Evolutionary conservation across 1,140 invertebrate species (phyloP).

Genomic region (Asobara japonica): DNA sequence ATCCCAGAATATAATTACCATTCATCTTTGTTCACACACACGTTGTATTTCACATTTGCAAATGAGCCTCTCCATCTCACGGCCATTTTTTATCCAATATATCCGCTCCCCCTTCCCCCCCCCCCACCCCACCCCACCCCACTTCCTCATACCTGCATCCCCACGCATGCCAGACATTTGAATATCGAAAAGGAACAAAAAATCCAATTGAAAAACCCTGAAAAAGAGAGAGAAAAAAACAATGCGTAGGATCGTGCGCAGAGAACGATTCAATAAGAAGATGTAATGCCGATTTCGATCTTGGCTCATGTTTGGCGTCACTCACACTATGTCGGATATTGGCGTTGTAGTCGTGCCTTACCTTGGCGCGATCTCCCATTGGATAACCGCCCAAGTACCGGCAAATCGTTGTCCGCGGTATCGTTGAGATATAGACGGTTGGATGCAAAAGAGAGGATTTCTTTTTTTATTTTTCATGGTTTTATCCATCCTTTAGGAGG

Average conservation of each 20-base stretch:
- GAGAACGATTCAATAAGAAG: constrained; percentile 20
- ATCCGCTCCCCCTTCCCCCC: background rate
- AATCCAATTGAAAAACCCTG: too few species aligned
- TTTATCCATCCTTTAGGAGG: too few species aligned
- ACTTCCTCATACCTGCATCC: background rate
- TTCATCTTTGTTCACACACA: background rate
- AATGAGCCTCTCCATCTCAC: constrained; percentile 7
- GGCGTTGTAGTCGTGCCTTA: constrained; percentile 23
- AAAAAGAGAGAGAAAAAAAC: constrained; percentile 33
- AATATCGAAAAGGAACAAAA: constrained; percentile 43
- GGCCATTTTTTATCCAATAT: constrained; percentile 3
- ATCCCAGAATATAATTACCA: background rate
- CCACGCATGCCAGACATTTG: background rate
- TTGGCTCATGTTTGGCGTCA: constrained; percentile 25
- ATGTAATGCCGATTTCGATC: constrained; percentile 24
- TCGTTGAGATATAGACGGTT: background rate
- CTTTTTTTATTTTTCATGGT: too few species aligned
- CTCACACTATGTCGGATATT: background rate
- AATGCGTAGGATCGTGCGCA: constrained; percentile 20
- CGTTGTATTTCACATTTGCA: background rate
- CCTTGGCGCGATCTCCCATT: constrained; percentile 21
- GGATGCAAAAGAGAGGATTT: background rate
- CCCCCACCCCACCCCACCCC: background rate
- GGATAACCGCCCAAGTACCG: background rate
- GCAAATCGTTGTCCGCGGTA: constrained; percentile 11